These are phyloP conservation scores for Cryptops parisi DNA, from an alignment of 2,888 invertebrate species.

Conservation along the genomic window DNA sequence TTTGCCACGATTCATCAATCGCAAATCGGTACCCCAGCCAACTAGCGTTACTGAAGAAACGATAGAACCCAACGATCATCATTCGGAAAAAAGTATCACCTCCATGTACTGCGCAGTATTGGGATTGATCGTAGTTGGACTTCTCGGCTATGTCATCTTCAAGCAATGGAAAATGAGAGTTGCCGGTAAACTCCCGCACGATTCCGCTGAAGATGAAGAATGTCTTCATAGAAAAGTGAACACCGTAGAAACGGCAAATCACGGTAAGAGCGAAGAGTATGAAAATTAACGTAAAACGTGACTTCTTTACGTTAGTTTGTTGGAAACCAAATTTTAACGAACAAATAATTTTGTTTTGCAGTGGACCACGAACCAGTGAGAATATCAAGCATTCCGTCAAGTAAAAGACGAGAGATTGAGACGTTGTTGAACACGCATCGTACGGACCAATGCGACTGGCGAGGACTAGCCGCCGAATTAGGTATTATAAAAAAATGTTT, in stretches of 20 bases:
- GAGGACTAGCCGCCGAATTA: not conserved
- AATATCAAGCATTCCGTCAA: not conserved
- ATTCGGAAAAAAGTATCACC: too few species aligned
- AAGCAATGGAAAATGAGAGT: constrained; percentile 26
- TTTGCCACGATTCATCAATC: too few species aligned
- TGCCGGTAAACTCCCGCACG: too few species aligned
- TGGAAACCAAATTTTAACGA: too few species aligned
- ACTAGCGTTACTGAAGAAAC: not conserved
- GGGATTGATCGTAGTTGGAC: constrained; percentile 27
- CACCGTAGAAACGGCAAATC: not conserved
- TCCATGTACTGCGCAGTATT: constrained; percentile 30
- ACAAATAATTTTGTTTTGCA: too few species aligned
- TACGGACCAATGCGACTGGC: not conserved
- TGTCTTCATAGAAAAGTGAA: too few species aligned
- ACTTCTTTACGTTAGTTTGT: too few species aligned
- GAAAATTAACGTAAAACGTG: not conserved
- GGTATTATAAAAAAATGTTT: too few species aligned
- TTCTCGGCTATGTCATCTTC: constrained; percentile 28
- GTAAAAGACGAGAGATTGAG: not conserved
- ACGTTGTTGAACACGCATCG: not conserved
- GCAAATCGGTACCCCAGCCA: too few species aligned
- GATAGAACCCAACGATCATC: not conserved
- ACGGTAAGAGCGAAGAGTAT: not conserved
- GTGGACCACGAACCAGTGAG: too few species aligned
- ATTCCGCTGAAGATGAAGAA: too few species aligned